Evolutionary conservation across 2,888 invertebrate genomes (phyloP).

Genomic region (Thereva unica): DNA sequence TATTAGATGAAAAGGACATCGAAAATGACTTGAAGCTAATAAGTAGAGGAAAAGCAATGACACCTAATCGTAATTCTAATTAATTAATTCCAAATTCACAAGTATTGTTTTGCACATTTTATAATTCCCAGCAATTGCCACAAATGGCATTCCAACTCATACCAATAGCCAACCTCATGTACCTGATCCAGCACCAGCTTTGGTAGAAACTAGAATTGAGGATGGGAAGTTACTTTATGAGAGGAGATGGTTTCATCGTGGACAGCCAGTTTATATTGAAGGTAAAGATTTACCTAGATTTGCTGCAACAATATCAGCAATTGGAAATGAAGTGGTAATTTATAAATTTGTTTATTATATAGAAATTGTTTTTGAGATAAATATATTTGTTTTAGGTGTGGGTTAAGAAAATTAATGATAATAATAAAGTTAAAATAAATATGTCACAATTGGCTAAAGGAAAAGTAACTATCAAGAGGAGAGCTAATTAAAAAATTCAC

Average conservation of each 20-base stretch:
- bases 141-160: slow-evolving; percentile 51
- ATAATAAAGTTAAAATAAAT: slow-evolving; percentile 81
- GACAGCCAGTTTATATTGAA: slow-evolving; percentile 90
- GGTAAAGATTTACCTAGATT: slow-evolving; percentile 84
- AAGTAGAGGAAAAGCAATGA: slow-evolving; percentile 64
- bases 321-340: slow-evolving; percentile 85
- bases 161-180: slow-evolving; percentile 52
- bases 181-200: slow-evolving; percentile 53
- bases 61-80: slow-evolving; percentile 60
- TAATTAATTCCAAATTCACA: background rate
- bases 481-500: slow-evolving; percentile 68
- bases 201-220: slow-evolving; percentile 85
- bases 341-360: background rate
- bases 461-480: slow-evolving; percentile 83
- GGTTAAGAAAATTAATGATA: slow-evolving; percentile 81
- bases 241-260: slow-evolving; percentile 92
- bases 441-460: slow-evolving; percentile 83
- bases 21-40: slow-evolving; percentile 84
- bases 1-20: slow-evolving; percentile 87
- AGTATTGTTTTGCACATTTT: background rate
- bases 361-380: slow-evolving; percentile 38
- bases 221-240: slow-evolving; percentile 94
- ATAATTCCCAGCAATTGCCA: slow-evolving; percentile 57
- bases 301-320: slow-evolving; percentile 87
- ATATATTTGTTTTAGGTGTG: slow-evolving; percentile 71